Evolutionary conservation across 2,113 vertebrate species (phyloP).

Genomic region (Oreochromis tanganicae): DNA sequence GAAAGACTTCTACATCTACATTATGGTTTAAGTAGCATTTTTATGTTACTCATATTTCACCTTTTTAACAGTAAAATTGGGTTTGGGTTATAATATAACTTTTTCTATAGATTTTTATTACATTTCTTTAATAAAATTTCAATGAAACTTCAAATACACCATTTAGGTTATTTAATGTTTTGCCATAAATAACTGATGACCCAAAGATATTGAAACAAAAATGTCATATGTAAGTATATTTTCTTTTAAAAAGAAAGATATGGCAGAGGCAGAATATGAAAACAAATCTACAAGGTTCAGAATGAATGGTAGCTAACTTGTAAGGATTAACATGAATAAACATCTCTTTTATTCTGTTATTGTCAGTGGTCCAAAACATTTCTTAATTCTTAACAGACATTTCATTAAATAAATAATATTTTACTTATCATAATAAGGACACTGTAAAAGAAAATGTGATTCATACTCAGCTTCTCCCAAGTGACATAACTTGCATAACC

Average conservation of each 20-base stretch:
- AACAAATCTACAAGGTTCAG: rapidly evolving
- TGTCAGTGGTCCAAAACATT: neutral
- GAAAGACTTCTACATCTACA: neutral
- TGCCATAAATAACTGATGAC: neutral
- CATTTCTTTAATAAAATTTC: neutral
- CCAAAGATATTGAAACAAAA: neutral
- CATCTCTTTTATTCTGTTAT: neutral
- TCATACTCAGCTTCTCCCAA: neutral
- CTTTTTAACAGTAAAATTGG: neutral
- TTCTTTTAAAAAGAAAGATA: neutral
- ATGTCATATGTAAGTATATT: neutral
- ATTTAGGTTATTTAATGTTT: neutral
- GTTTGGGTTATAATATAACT: rapidly evolving
- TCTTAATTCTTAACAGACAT: neutral
- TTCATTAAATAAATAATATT: neutral
- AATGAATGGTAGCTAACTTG: neutral
- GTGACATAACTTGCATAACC: neutral
- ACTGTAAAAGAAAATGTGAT: neutral
- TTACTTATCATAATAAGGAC: neutral
- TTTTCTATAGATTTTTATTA: neutral
- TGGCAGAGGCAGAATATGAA: neutral
- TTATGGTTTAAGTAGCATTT: neutral
- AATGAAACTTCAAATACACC: neutral
- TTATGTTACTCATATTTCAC: neutral
- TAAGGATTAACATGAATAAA: neutral